Conservation (phyloP, 2,888 invertebrate genomes). For the Oligia latruncula region DNA sequence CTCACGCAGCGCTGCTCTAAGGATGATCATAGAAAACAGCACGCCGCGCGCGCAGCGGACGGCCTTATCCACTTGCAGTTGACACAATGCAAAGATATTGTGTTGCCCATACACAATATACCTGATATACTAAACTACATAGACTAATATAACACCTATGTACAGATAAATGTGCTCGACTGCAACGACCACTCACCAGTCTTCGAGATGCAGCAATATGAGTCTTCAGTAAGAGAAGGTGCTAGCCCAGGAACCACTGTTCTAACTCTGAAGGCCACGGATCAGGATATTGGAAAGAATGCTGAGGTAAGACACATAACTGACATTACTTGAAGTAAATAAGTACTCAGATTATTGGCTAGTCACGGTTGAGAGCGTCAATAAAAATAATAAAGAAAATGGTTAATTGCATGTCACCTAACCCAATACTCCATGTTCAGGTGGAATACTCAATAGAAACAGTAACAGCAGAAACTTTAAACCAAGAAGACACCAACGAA, state of each 20-base stretch:
- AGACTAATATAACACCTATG: background rate
- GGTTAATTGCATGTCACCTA: background rate
- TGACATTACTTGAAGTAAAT: background rate
- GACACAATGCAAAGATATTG: too few species aligned
- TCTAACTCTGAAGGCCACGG: conserved; percentile 96
- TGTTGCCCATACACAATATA: too few species aligned
- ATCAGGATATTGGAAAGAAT: conserved; percentile 97
- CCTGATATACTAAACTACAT: too few species aligned
- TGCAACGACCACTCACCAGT: conserved; percentile 98
- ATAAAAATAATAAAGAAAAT: background rate
- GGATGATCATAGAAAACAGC: too few species aligned
- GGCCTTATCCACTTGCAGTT: too few species aligned
- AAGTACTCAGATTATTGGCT: too few species aligned
- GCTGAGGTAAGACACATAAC: conserved; percentile 91
- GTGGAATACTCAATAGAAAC: conserved; percentile 94
- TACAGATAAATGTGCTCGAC: conserved; percentile 96
- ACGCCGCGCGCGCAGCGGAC: too few species aligned
- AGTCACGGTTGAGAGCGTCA: background rate
- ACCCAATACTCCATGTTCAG: conserved; percentile 68
- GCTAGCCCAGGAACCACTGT: conserved; percentile 96
- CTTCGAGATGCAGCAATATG: conserved; percentile 97
- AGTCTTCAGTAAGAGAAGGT: conserved; percentile 96
- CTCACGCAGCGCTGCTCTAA: too few species aligned
- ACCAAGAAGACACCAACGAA: conserved; percentile 79
- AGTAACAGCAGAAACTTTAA: conserved; percentile 89